Evolutionary conservation across 2,113 vertebrate genomes (phyloP).

Genomic region (Talpa occidentalis): DNA sequence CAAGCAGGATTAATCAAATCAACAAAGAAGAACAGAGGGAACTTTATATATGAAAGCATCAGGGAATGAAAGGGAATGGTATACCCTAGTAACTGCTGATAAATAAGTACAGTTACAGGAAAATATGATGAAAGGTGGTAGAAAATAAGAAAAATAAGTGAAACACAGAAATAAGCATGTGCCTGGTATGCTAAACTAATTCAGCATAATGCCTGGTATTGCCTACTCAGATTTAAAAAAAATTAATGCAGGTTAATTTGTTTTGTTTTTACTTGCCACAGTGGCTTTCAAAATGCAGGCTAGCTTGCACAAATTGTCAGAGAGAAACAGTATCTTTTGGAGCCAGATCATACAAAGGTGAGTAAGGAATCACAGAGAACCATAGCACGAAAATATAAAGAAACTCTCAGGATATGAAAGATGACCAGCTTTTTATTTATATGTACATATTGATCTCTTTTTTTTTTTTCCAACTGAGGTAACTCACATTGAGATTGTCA

Average conservation of each 20-base stretch:
- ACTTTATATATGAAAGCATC: neutral
- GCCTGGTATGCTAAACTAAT: neutral
- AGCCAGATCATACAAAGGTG: neutral
- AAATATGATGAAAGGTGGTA: neutral
- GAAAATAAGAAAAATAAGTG: constrained; percentile 35
- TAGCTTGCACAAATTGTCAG: neutral
- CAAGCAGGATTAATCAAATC: constrained; percentile 19
- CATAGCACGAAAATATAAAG: constrained; percentile 9
- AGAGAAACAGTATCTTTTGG: neutral
- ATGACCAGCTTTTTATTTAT: constrained; percentile 8
- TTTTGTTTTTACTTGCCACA: neutral
- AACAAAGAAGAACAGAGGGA: neutral
- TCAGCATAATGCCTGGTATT: neutral
- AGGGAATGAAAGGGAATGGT: neutral
- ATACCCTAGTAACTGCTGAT: neutral
- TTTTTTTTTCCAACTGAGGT: neutral
- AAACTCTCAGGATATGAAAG: constrained; percentile 31
- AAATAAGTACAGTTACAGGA: neutral
- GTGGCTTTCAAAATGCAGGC: neutral
- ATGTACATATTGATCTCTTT: neutral
- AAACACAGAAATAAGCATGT: constrained; percentile 14
- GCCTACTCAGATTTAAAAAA: neutral
- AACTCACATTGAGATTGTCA: constrained; percentile 22
- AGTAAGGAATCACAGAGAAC: neutral
- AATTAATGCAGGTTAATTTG: no score